These are phyloP conservation scores for Julus scandinavius DNA, from an alignment of 2,888 invertebrate species.

Conservation along the genomic window DNA sequence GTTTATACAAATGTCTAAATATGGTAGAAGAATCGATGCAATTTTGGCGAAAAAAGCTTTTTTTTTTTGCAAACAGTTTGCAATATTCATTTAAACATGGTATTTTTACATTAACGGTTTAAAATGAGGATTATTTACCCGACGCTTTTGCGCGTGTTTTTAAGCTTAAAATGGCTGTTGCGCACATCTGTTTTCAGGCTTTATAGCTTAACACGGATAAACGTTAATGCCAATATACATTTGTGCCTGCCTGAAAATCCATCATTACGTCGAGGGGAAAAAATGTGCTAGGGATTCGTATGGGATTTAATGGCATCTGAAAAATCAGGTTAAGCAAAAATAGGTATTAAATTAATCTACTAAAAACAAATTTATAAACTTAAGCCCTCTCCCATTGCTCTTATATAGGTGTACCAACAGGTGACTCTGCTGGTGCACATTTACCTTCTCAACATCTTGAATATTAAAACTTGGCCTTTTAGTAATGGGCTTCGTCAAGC, in stretches of 20 bases:
- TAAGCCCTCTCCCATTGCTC: not conserved
- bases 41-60: not conserved
- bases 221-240: not conserved
- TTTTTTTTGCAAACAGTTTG: too few relatives aligned
- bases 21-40: not conserved
- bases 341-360: not conserved
- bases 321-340: not conserved
- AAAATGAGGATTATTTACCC: slow-evolving; percentile 6
- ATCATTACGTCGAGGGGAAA: not conserved
- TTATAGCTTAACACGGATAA: slow-evolving; percentile 20
- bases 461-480: too few relatives aligned
- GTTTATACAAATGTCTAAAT: not conserved
- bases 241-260: slow-evolving; percentile 1
- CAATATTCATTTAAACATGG: not conserved
- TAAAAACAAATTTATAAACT: not conserved
- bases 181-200: slow-evolving; percentile 5
- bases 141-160: not conserved
- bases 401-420: not conserved
- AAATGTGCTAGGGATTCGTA: not conserved
- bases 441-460: too few relatives aligned
- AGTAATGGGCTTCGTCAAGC: too few relatives aligned
- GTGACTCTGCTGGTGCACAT: too few relatives aligned
- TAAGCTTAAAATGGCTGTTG: slow-evolving; percentile 24
- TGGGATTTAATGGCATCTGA: not conserved
- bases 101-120: not conserved